Percentiles rank a stretch among this genome's conserved stretches.
These are phyloP conservation scores for Leptoteleia sp. DNA, from an alignment of 1,140 invertebrate genomes.

Conservation along the genomic window DNA sequence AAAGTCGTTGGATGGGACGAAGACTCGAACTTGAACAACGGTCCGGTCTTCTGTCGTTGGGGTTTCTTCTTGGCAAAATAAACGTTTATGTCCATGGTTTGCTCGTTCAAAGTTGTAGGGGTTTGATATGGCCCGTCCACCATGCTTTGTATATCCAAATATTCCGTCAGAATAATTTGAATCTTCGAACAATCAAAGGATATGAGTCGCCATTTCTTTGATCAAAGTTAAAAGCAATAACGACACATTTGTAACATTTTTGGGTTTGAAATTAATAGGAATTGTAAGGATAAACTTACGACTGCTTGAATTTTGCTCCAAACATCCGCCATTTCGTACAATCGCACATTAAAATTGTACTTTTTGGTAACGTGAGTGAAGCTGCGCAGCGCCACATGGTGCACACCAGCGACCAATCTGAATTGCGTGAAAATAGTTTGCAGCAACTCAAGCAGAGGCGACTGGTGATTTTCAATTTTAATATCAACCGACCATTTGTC, in stretches of 20 bases:
- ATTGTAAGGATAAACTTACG: too few species aligned
- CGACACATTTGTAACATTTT: too few species aligned
- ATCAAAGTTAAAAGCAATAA: too few species aligned
- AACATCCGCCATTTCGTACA: slow-evolving; percentile 91
- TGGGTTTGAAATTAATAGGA: too few species aligned
- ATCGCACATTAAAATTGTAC: slow-evolving; percentile 81
- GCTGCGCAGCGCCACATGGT: slow-evolving; percentile 84
- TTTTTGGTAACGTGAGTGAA: slow-evolving; percentile 83
- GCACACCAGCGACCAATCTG: slow-evolving; percentile 86
- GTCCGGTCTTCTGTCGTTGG: slow-evolving; percentile 83
- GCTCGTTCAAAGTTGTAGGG: slow-evolving; percentile 82
- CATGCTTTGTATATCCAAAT: slow-evolving; percentile 90
- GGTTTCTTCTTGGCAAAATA: slow-evolving; percentile 86
- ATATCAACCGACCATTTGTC: slow-evolving; percentile 38
- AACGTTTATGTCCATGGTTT: slow-evolving; percentile 83
- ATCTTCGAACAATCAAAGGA: too few species aligned
- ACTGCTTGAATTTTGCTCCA: slow-evolving; percentile 94
- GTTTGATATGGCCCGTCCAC: slow-evolving; percentile 83
- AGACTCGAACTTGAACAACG: slow-evolving; percentile 90
- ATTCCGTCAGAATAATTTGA: slow-evolving; percentile 89
- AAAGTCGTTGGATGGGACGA: slow-evolving; percentile 88
- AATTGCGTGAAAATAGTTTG: slow-evolving; percentile 89
- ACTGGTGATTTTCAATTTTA: slow-evolving; percentile 65
- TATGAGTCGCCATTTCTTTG: too few species aligned
- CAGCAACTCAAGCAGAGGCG: slow-evolving; percentile 82